Evolutionary conservation across 2,113 vertebrate species (phyloP).

Genomic region (Pterocles orientalis): DNA sequence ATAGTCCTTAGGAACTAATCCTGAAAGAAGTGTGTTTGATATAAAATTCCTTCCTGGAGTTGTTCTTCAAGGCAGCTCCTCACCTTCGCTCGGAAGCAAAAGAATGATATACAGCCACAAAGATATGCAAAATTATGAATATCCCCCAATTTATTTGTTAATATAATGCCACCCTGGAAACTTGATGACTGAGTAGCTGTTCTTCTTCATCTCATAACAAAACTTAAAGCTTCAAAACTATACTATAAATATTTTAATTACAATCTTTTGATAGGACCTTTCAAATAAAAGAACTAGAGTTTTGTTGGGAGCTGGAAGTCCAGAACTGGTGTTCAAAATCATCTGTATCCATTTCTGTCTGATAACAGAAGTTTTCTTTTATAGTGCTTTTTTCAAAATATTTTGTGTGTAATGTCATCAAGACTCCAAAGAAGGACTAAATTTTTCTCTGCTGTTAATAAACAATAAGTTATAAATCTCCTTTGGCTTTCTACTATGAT

Average conservation of each 20-base stretch:
- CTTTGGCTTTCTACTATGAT: not conserved
- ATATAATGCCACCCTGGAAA: not conserved
- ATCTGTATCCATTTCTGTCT: not conserved
- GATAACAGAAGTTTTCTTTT: not conserved
- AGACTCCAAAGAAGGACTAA: not conserved
- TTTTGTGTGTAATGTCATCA: not conserved
- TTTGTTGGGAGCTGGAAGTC: not conserved
- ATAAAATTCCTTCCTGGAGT: not conserved
- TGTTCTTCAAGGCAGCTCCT: not conserved
- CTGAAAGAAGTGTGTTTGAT: not conserved
- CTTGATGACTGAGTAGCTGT: not conserved
- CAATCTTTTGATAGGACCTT: not conserved
- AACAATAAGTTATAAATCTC: not conserved
- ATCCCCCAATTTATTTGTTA: not conserved
- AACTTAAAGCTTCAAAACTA: not conserved
- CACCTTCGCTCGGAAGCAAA: not conserved
- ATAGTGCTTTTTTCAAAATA: not conserved
- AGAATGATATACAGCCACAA: not conserved
- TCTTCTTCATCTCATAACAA: not conserved
- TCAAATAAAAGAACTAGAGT: not conserved
- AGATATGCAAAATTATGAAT: not conserved
- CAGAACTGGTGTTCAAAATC: not conserved
- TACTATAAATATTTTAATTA: not conserved
- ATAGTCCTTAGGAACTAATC: not conserved
- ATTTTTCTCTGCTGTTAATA: not conserved